Conservation (phyloP, 2,888 invertebrate species). For the Elmis aenea region DNA sequence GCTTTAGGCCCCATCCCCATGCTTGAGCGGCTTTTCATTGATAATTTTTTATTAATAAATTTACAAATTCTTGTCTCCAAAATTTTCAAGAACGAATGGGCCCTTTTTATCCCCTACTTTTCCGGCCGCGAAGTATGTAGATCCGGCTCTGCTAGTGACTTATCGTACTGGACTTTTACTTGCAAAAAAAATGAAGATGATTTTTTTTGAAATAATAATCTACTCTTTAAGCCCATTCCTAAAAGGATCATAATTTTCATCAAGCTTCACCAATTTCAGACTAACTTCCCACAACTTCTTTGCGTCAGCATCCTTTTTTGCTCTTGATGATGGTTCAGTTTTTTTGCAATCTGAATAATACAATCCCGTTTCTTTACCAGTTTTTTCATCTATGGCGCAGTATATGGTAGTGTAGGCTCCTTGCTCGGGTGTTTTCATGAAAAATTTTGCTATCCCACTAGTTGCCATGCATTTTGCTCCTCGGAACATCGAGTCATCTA, state of each 20-base stretch:
- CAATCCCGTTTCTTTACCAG: slow-evolving; percentile 54
- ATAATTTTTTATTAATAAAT: too few species aligned
- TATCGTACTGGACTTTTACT: too few species aligned
- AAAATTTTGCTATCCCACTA: slow-evolving; percentile 47
- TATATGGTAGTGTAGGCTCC: slow-evolving; percentile 75
- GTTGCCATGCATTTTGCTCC: slow-evolving; percentile 47
- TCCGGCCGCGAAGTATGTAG: too few species aligned
- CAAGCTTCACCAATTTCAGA: slow-evolving; percentile 49
- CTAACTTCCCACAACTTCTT: slow-evolving; percentile 61
- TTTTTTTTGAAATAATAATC: too few species aligned
- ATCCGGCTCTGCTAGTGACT: too few species aligned
- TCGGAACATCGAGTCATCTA: slow-evolving; percentile 46
- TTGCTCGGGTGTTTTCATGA: slow-evolving; percentile 56
- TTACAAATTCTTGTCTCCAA: too few species aligned
- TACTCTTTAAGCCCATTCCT: too few species aligned
- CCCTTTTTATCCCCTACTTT: too few species aligned
- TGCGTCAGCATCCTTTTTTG: slow-evolving; percentile 52
- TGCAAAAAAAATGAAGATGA: too few species aligned
- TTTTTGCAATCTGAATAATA: slow-evolving; percentile 57
- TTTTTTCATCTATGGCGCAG: slow-evolving; percentile 64
- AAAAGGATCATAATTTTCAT: slow-evolving; percentile 45
- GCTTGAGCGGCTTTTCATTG: too few species aligned
- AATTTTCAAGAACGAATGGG: too few species aligned
- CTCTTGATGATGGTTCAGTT: slow-evolving; percentile 48
- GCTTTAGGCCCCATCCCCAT: too few species aligned